phyloP scores from a whole-genome alignment of 2,888 invertebrate genomes.

The Eurois occulta region DNA sequence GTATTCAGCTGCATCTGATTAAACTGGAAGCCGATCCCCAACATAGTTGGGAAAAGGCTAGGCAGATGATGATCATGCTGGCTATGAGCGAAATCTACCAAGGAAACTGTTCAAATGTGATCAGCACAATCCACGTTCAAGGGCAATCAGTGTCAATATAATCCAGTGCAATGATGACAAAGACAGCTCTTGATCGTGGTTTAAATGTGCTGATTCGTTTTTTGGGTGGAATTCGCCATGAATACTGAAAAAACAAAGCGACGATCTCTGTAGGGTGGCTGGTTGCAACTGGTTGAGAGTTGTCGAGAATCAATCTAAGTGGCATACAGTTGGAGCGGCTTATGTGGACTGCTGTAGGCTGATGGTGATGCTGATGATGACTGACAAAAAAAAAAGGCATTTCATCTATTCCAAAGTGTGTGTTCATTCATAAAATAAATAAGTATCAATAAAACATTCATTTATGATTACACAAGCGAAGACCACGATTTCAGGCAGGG shows the following conservation, averaged over 20 bases:
- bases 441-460: background rate
- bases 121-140: too few relatives aligned
- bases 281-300: background rate
- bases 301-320: background rate
- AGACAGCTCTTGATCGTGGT: too few relatives aligned
- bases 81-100: background rate
- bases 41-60: too few relatives aligned
- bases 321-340: background rate
- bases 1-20: too few relatives aligned
- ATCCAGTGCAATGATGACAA: too few relatives aligned
- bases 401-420: too few relatives aligned
- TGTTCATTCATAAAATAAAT: conserved; percentile 2
- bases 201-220: too few relatives aligned
- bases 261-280: background rate
- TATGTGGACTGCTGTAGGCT: background rate
- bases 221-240: too few relatives aligned
- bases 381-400: background rate
- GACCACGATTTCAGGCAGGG: background rate
- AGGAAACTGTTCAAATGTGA: too few relatives aligned
- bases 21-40: too few relatives aligned
- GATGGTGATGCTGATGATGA: background rate
- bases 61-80: background rate
- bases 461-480: background rate
- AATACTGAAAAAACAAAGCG: too few relatives aligned
- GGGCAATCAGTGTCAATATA: too few relatives aligned